These are phyloP conservation scores for Scomber japonicus DNA, from an alignment of 2,113 vertebrate genomes.

Conservation along the genomic window DNA sequence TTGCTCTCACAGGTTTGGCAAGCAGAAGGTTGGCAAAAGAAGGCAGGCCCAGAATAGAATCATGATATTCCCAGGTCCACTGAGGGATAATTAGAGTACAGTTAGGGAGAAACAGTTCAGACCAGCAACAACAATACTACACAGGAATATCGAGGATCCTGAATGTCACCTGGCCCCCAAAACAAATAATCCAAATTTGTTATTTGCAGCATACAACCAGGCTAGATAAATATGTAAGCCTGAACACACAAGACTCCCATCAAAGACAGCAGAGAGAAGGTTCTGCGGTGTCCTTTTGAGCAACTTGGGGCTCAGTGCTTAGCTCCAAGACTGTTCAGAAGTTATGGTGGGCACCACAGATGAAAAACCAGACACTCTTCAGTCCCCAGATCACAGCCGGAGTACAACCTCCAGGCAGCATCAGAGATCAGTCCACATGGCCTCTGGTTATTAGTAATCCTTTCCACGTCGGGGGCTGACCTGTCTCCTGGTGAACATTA, in stretches of 20 bases:
- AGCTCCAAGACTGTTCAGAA: conserved; percentile 14
- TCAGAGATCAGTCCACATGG: conserved; percentile 40
- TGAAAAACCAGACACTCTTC: conserved; percentile 22
- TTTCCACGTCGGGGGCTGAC: conserved; percentile 7
- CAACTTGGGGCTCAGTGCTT: conserved; percentile 9
- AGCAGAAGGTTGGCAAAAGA: conserved; percentile 35
- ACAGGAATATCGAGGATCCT: background rate
- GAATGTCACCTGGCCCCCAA: background rate
- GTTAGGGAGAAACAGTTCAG: conserved; percentile 6
- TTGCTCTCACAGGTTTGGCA: conserved; percentile 52
- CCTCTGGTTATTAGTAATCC: conserved; percentile 43
- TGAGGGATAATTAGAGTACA: conserved; percentile 33
- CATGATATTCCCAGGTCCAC: conserved; percentile 26
- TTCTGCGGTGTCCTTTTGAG: background rate
- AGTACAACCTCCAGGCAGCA: conserved; percentile 20
- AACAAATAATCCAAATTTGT: background rate
- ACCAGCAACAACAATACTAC: conserved; percentile 1
- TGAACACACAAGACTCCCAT: background rate
- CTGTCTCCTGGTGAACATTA: conserved; percentile 18
- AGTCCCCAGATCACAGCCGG: conserved; percentile 17
- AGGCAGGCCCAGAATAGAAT: conserved; percentile 17
- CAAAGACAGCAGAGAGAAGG: background rate
- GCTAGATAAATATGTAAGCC: background rate
- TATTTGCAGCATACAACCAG: background rate
- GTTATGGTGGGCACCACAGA: background rate